phyloP scores from a whole-genome alignment of 2,113 vertebrate genomes.

The Falcunculus frontatus region DNA sequence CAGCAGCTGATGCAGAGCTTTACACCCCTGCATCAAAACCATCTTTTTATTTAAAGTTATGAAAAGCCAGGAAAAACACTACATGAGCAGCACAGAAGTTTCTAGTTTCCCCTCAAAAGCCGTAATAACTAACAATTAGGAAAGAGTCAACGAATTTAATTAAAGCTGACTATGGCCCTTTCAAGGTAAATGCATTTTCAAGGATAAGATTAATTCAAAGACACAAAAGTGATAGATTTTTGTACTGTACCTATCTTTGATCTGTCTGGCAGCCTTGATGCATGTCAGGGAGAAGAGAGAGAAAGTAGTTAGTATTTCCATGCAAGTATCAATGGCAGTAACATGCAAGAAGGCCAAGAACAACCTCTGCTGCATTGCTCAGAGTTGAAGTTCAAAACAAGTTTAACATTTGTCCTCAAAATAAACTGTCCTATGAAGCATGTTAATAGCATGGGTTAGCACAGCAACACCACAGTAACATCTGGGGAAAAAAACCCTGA shows the following conservation, averaged over 20 bases:
- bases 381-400: conserved; percentile 27
- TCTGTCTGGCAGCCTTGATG: conserved; percentile 91
- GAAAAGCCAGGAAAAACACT: neutral
- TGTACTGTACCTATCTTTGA: conserved; percentile 94
- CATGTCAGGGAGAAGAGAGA: conserved; percentile 76
- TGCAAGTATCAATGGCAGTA: conserved; percentile 72
- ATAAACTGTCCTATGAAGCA: neutral
- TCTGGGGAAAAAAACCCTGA: neutral
- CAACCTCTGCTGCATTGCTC: conserved; percentile 8
- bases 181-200: conserved; percentile 9
- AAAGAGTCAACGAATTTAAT: neutral
- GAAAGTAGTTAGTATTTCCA: conserved; percentile 81
- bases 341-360: conserved; percentile 69
- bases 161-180: conserved; percentile 11
- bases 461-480: neutral
- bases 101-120: neutral
- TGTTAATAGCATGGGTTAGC: conserved; percentile 36
- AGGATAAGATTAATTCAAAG: conserved; percentile 37
- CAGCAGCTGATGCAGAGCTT: neutral
- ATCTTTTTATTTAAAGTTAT: neutral
- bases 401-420: neutral
- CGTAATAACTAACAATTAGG: neutral
- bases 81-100: neutral
- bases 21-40: neutral
- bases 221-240: conserved; percentile 65